Percentiles rank a stretch among this genome's conserved stretches.
These are phyloP conservation scores for Callimorpha dominula DNA, from an alignment of 2,888 invertebrate genomes.

Conservation along the genomic window DNA sequence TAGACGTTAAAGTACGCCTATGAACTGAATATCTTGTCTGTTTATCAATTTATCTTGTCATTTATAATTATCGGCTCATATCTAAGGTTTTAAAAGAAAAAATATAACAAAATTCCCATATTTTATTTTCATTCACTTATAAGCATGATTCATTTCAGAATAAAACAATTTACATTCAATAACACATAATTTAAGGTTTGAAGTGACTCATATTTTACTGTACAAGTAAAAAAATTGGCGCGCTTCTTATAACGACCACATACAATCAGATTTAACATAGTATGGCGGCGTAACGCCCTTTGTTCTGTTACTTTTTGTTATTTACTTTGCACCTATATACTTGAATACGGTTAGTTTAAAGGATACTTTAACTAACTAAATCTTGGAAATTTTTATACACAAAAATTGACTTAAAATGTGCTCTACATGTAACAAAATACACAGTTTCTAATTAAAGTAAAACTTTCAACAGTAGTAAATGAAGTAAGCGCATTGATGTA, in stretches of 20 bases:
- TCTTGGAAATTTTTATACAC: conserved; percentile 56
- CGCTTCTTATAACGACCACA: conserved; percentile 49
- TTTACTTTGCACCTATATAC: conserved; percentile 66
- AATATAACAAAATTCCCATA: conserved; percentile 81
- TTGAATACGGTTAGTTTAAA: conserved; percentile 74
- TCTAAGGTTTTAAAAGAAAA: conserved; percentile 63
- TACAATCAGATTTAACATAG: conserved; percentile 53
- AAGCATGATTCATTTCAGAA: conserved; percentile 85
- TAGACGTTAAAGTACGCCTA: too few species aligned
- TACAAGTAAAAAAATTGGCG: conserved; percentile 67
- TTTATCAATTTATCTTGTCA: too few species aligned
- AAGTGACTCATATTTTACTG: conserved; percentile 83
- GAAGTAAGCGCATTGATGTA: conserved; percentile 26
- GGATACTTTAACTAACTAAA: conserved; percentile 63
- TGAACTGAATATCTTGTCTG: too few species aligned
- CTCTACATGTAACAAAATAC: conserved; percentile 38
- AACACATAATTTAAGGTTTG: conserved; percentile 85
- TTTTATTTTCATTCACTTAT: conserved; percentile 86
- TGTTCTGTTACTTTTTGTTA: conserved; percentile 64
- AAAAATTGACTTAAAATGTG: conserved; percentile 50
- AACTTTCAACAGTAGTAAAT: conserved; percentile 45
- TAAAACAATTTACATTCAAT: conserved; percentile 85
- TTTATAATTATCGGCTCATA: neutral
- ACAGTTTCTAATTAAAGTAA: conserved; percentile 46
- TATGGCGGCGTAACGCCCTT: conserved; percentile 65